These are phyloP conservation scores for Apis mellifera DNA, from an alignment of 1,140 invertebrate species.

Conservation along the genomic window DNA sequence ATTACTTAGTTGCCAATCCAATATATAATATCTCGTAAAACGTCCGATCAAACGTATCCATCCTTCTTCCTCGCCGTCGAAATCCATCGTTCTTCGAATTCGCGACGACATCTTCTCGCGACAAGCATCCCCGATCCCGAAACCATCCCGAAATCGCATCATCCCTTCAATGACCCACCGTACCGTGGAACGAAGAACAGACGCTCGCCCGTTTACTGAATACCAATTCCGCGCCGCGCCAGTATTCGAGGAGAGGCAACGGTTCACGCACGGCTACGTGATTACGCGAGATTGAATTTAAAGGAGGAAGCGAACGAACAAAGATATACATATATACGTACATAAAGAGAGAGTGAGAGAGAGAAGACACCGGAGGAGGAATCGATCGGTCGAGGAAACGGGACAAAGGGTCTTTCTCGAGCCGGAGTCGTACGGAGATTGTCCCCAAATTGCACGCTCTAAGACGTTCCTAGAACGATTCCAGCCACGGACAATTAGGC, in stretches of 20 bases:
- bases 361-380: neutral
- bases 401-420: constrained; percentile 17
- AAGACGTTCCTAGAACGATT: constrained; percentile 37
- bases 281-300: constrained; percentile 31
- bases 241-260: neutral
- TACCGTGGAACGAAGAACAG: neutral
- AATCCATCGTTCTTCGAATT: neutral
- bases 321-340: too few relatives aligned
- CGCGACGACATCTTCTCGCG: neutral
- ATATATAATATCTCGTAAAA: too few relatives aligned
- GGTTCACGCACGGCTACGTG: constrained; percentile 21
- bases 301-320: constrained; percentile 17
- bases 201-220: neutral
- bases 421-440: constrained; percentile 29
- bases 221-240: neutral
- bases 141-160: neutral
- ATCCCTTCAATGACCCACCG: neutral
- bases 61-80: too few relatives aligned
- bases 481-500: constrained; percentile 55
- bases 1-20: too few relatives aligned
- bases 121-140: rapidly evolving
- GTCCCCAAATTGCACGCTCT: constrained; percentile 42
- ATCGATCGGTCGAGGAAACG: constrained; percentile 23
- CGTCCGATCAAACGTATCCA: too few relatives aligned
- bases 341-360: neutral